These are phyloP conservation scores for Scaptomyza montana DNA, from an alignment of 1,140 invertebrate genomes.

Conservation along the genomic window DNA sequence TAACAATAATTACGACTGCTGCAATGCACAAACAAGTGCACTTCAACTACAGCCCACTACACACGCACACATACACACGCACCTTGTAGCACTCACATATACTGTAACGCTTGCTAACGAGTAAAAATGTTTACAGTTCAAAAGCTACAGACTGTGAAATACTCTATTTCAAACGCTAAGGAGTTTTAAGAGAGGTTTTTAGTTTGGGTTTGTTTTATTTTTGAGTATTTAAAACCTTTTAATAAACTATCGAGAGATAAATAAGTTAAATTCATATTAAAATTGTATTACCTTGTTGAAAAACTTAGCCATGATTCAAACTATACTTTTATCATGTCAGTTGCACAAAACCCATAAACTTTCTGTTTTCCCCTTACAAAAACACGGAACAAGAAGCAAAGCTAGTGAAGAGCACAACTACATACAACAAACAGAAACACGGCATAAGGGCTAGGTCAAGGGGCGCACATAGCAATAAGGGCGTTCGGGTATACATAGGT, in stretches of 20 bases:
- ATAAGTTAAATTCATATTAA: too few species aligned
- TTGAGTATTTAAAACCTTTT: too few species aligned
- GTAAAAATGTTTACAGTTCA: neutral
- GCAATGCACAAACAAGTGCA: slow-evolving; percentile 73
- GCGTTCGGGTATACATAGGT: neutral
- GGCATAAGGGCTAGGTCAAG: slow-evolving; percentile 2
- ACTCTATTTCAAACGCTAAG: neutral
- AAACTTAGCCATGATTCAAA: too few species aligned
- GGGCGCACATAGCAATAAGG: neutral
- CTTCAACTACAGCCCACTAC: slow-evolving; percentile 45
- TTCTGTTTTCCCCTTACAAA: neutral
- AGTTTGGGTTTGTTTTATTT: too few species aligned
- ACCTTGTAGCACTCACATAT: slow-evolving; percentile 2
- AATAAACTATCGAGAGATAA: too few species aligned
- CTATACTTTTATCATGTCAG: neutral
- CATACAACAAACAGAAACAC: neutral
- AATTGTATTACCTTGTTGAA: too few species aligned
- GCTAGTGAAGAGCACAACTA: slow-evolving; percentile 33
- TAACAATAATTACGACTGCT: slow-evolving; percentile 80
- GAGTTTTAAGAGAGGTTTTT: too few species aligned
- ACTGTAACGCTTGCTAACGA: slow-evolving; percentile 5
- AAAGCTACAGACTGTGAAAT: neutral
- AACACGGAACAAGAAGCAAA: slow-evolving; percentile 3
- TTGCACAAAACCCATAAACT: neutral
- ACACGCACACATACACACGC: neutral